A percentile compares a stretch with the other conserved stretches of the same genome.
phyloP scores from a whole-genome alignment of 2,113 vertebrate species.

The Rana temporaria region DNA sequence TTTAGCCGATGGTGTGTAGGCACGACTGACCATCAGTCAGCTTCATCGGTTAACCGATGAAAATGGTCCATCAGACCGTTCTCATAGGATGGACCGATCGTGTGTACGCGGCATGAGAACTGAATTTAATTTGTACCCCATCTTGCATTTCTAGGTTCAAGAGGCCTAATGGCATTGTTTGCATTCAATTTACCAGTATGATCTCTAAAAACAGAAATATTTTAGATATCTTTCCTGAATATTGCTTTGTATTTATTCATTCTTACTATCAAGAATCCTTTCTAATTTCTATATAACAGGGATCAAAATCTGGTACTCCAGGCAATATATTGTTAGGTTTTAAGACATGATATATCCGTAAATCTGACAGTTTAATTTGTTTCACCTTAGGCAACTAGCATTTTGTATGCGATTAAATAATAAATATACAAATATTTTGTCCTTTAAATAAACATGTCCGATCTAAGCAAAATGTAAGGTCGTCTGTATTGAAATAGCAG shows the following conservation, averaged over 20 bases:
- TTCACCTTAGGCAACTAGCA: too few species aligned
- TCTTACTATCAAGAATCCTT: conserved; percentile 13
- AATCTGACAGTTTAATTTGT: neutral
- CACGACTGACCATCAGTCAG: too few species aligned
- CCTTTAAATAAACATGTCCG: too few species aligned
- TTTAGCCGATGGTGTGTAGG: too few species aligned
- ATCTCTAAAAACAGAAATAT: neutral
- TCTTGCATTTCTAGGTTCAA: neutral
- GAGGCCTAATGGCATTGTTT: neutral
- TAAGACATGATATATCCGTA: neutral
- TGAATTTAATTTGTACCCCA: conserved; percentile 31
- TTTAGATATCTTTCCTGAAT: conserved; percentile 11
- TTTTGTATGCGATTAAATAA: too few species aligned
- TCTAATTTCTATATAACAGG: conserved; percentile 3
- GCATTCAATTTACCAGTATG: neutral
- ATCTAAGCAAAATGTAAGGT: too few species aligned
- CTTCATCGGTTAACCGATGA: too few species aligned
- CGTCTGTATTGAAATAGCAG: too few species aligned
- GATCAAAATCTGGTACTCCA: neutral
- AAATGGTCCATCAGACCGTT: too few species aligned
- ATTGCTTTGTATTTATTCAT: conserved; percentile 12
- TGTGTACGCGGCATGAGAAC: too few species aligned
- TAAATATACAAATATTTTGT: too few species aligned
- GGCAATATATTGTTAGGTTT: conserved; percentile 1
- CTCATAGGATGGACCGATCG: too few species aligned